Evolutionary conservation across 2,888 invertebrate species (phyloP).

Genomic region (Hydroisotoma schaefferi): DNA sequence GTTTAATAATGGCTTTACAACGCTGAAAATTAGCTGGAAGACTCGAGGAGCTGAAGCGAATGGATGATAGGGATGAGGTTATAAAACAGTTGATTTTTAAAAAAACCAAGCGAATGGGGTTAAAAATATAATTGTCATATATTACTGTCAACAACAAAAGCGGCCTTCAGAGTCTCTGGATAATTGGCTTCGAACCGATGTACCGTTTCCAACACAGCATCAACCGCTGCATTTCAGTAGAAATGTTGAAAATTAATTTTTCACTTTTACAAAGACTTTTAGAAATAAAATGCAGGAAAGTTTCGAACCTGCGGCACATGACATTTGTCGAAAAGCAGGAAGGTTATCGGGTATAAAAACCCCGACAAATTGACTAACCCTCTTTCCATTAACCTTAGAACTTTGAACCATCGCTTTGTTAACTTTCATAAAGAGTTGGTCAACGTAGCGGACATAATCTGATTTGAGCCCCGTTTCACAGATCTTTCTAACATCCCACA

Average conservation of each 20-base stretch:
- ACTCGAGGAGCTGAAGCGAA: constrained; percentile 39
- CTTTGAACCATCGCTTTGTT: constrained; percentile 23
- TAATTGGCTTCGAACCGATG: constrained; percentile 38
- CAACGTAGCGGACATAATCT: constrained; percentile 40
- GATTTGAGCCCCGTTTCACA: constrained; percentile 34
- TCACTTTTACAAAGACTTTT: too few relatives aligned
- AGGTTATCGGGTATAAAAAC: constrained; percentile 37
- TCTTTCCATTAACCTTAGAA: constrained; percentile 19
- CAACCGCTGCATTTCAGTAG: constrained; percentile 32
- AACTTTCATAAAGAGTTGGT: constrained; percentile 36
- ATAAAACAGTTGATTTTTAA: too few relatives aligned
- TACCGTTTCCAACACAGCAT: constrained; percentile 38
- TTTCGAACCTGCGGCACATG: constrained; percentile 22
- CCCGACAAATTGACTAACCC: constrained; percentile 36
- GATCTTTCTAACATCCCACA: constrained; percentile 35
- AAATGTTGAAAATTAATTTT: too few relatives aligned
- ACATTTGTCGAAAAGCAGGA: constrained; percentile 31
- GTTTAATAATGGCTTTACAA: constrained; percentile 37
- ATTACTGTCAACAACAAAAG: constrained; percentile 34
- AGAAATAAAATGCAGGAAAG: not conserved
- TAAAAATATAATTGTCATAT: too few relatives aligned
- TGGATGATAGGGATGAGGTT: too few relatives aligned
- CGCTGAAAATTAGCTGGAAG: constrained; percentile 38
- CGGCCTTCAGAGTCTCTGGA: constrained; percentile 38
- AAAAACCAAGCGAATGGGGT: too few relatives aligned